These are phyloP conservation scores for Actenoides lindsayi DNA, from an alignment of 2,113 vertebrate species.

Conservation along the genomic window DNA sequence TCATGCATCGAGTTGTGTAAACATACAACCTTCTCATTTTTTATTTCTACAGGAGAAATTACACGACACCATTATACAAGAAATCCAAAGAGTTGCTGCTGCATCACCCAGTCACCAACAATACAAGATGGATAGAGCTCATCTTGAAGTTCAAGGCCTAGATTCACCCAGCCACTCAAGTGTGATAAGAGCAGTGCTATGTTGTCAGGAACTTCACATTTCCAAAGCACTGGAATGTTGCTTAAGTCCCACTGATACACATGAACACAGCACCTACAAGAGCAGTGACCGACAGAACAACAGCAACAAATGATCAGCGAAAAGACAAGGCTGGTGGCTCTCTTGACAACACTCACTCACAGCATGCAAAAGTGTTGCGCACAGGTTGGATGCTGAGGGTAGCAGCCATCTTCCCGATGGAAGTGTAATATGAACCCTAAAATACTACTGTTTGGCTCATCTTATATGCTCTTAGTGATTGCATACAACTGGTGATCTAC, in stretches of 20 bases:
- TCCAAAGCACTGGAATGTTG: neutral
- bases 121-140: neutral
- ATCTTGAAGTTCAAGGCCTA: neutral
- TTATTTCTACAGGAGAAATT: neutral
- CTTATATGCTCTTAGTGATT: neutral
- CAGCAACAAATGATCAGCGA: neutral
- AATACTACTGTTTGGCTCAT: neutral
- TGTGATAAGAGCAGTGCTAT: neutral
- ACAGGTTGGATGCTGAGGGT: neutral
- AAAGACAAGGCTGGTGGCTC: neutral
- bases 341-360: neutral
- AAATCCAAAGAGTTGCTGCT: neutral
- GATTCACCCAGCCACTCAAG: neutral
- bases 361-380: neutral
- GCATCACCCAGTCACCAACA: neutral
- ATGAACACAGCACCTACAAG: neutral
- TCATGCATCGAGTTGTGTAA: rapidly evolving
- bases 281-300: neutral
- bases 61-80: neutral
- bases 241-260: neutral
- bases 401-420: neutral
- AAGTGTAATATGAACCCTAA: neutral
- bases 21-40: neutral
- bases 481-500: neutral
- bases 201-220: neutral